phyloP scores from a whole-genome alignment of 2,113 vertebrate species.

The Sinocyclocheilus anophthalmus region DNA sequence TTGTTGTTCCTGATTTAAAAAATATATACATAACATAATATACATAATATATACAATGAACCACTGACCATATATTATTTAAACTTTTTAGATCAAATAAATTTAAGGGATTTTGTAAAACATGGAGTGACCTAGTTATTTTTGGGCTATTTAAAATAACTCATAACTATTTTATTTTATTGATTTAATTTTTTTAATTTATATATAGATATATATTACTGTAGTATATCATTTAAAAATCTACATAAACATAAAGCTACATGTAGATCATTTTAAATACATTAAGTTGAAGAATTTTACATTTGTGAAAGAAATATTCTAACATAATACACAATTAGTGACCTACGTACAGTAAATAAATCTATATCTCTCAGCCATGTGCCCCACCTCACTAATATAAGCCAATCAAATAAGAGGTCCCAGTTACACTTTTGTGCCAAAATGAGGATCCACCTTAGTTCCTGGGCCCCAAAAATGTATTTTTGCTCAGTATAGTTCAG shows the following conservation, averaged over 20 bases:
- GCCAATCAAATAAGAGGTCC: neutral
- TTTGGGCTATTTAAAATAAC: no score
- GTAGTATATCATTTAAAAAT: no score
- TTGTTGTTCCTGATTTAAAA: neutral
- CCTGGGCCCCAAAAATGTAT: neutral
- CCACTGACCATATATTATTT: neutral
- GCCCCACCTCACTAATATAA: conserved; percentile 1
- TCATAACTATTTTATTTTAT: no score
- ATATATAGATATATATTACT: no score
- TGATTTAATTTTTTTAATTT: no score
- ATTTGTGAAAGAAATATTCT: neutral
- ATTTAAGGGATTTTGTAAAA: no score
- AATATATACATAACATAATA: neutral
- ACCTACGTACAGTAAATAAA: neutral
- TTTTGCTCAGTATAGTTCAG: neutral
- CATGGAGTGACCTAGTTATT: no score
- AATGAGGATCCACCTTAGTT: neutral
- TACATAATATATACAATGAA: neutral
- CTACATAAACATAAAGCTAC: neutral
- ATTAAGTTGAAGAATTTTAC: neutral
- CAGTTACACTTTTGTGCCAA: neutral
- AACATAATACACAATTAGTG: conserved; percentile 2
- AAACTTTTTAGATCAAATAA: neutral
- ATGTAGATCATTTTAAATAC: no score
- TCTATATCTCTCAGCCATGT: neutral